A percentile compares a stretch with the other conserved stretches of the same genome.
phyloP scores from a whole-genome alignment of 2,888 invertebrate genomes.

The Hydrotaea diabolus region DNA sequence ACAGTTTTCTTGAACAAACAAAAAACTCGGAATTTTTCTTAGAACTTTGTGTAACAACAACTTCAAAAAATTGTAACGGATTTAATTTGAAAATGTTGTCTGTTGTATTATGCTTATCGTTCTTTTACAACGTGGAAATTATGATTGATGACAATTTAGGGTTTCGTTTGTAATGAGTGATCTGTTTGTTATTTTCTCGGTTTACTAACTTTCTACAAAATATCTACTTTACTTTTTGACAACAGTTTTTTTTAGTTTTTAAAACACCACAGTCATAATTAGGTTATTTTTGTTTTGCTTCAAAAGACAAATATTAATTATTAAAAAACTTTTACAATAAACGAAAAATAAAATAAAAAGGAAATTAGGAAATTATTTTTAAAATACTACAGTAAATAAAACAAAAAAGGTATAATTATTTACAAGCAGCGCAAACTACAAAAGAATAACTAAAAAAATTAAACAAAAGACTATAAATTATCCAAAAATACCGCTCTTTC shows the following conservation, averaged over 20 bases:
- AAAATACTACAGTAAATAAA: conserved; percentile 53
- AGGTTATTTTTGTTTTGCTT: conserved; percentile 15
- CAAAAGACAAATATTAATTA: no score
- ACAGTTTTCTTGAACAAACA: neutral
- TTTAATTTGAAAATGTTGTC: conserved; percentile 18
- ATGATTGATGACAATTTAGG: conserved; percentile 10
- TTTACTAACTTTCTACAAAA: conserved; percentile 43
- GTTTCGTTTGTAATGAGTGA: conserved; percentile 23
- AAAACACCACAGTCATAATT: conserved; percentile 77
- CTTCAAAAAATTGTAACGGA: conserved; percentile 51
- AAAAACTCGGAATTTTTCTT: neutral
- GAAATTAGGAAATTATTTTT: conserved; percentile 31
- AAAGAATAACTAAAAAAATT: conserved; percentile 28
- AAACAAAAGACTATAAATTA: conserved; percentile 6
- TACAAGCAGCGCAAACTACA: conserved; percentile 60
- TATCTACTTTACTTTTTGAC: conserved; percentile 44
- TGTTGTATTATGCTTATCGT: neutral
- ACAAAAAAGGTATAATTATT: conserved; percentile 57
- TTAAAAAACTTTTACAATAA: neutral
- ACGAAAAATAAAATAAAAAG: conserved; percentile 40
- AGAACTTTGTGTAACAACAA: conserved; percentile 66
- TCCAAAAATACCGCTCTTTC: conserved; percentile 7
- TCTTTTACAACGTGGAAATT: no score
- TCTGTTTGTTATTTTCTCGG: conserved; percentile 34
- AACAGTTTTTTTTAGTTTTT: conserved; percentile 55